Percentiles rank a stretch among this genome's conserved stretches.
Evolutionary conservation across 2,113 vertebrate genomes (phyloP).

Genomic region (Eublepharis macularius): DNA sequence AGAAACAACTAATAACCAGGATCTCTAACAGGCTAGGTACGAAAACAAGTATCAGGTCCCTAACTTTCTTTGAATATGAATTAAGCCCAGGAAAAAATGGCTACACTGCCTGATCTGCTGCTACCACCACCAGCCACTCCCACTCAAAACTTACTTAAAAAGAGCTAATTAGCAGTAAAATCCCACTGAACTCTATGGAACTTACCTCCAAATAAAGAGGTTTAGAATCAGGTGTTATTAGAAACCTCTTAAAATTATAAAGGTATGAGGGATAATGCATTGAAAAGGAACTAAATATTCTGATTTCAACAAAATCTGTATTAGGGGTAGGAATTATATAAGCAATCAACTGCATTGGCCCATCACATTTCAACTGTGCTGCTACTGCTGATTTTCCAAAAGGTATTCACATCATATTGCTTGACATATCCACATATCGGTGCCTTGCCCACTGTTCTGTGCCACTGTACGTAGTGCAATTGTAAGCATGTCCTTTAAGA

Average conservation of each 20-base stretch:
- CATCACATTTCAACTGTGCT: too few species aligned
- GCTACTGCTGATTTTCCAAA: too few species aligned
- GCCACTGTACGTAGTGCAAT: too few species aligned
- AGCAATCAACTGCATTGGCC: too few species aligned
- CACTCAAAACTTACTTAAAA: conserved; percentile 1
- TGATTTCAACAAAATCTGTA: conserved; percentile 15
- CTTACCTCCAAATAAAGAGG: background rate
- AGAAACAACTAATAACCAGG: background rate
- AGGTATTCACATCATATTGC: too few species aligned
- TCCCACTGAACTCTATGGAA: background rate
- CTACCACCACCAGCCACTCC: background rate
- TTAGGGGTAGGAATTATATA: background rate
- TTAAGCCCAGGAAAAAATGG: background rate
- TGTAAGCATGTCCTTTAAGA: too few species aligned
- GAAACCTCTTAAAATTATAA: conserved; percentile 30
- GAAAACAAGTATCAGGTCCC: background rate
- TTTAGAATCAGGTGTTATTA: background rate
- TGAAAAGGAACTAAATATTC: conserved; percentile 22
- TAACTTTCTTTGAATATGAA: fast-evolving
- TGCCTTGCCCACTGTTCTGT: too few species aligned
- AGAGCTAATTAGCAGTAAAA: background rate
- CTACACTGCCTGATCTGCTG: background rate
- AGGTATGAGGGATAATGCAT: background rate
- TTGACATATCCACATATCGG: too few species aligned
- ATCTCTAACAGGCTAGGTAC: background rate